A percentile compares a stretch with the other conserved stretches of the same genome.
Conservation (phyloP, 2,888 invertebrate genomes). For the Synergus laeviventris region DNA sequence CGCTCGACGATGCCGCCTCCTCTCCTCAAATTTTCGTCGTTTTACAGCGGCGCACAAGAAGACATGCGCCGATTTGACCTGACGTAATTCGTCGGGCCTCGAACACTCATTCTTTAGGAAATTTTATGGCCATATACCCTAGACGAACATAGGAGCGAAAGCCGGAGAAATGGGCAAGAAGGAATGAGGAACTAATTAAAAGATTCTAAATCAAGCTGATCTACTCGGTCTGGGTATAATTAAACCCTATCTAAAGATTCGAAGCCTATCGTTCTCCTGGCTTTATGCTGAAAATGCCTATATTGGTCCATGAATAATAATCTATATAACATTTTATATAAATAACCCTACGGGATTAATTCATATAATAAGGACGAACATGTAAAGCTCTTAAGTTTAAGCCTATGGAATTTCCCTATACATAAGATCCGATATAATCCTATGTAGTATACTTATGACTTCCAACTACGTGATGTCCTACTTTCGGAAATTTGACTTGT, state of each 20-base stretch:
- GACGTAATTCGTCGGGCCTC: slow-evolving; percentile 53
- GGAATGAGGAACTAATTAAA: slow-evolving; percentile 39
- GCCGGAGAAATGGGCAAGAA: slow-evolving; percentile 23
- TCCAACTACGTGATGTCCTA: no score
- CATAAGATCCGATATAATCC: no score
- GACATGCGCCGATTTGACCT: slow-evolving; percentile 63
- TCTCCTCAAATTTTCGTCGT: slow-evolving; percentile 57
- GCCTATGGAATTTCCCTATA: no score
- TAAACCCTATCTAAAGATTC: slow-evolving; percentile 6
- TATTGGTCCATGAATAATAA: no score
- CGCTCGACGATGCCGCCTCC: slow-evolving; percentile 51
- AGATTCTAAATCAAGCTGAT: slow-evolving; percentile 9
- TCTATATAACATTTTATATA: no score
- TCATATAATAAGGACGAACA: no score
- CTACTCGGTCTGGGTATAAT: slow-evolving; percentile 9
- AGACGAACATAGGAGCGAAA: not conserved
- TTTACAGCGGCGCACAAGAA: slow-evolving; percentile 59
- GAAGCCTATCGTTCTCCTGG: not conserved
- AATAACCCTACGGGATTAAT: no score
- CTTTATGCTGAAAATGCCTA: no score
- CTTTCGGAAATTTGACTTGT: no score
- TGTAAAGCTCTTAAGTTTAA: no score
- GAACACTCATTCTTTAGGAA: slow-evolving; percentile 37
- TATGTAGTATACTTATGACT: no score
- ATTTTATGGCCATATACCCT: slow-evolving; percentile 25